A percentile compares a stretch with the other conserved stretches of the same genome.
Conservation (phyloP, 1,140 invertebrate species). For the Frieseomelitta varia region DNA sequence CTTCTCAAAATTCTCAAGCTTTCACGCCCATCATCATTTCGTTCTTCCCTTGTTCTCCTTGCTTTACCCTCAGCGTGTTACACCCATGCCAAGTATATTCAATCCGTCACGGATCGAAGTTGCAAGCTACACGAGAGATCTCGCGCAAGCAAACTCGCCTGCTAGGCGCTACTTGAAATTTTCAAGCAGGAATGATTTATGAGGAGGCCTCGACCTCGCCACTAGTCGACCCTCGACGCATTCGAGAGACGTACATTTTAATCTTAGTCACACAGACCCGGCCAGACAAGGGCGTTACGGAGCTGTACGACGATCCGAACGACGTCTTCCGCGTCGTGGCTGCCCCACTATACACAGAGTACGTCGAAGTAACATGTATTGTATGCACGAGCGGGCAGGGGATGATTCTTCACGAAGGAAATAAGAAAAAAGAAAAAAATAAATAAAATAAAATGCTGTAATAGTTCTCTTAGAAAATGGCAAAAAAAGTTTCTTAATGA, state of each 20-base stretch:
- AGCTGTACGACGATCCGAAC: constrained; percentile 17
- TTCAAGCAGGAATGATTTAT: constrained; percentile 64
- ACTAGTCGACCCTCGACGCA: constrained; percentile 59
- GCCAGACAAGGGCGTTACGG: constrained; percentile 31
- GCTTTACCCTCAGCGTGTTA: neutral
- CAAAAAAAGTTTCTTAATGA: too few species aligned
- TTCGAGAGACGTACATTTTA: constrained; percentile 65
- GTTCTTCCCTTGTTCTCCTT: neutral
- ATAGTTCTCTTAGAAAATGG: too few species aligned
- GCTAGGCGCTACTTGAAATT: constrained; percentile 62
- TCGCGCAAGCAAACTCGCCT: constrained; percentile 19
- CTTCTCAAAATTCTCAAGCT: neutral
- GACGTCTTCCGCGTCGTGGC: constrained; percentile 46
- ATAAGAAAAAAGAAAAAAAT: too few species aligned
- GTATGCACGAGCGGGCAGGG: too few species aligned
- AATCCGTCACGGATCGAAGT: constrained; percentile 1
- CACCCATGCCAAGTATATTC: neutral
- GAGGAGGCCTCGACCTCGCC: constrained; percentile 65
- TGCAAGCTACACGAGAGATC: constrained; percentile 13
- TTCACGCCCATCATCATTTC: neutral
- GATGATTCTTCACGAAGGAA: too few species aligned
- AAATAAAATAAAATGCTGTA: too few species aligned
- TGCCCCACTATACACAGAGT: too few species aligned
- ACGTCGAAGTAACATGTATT: too few species aligned
- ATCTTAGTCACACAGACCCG: constrained; percentile 56